These are phyloP conservation scores for Agrotis exclamationis DNA, from an alignment of 2,888 invertebrate genomes.

Conservation along the genomic window DNA sequence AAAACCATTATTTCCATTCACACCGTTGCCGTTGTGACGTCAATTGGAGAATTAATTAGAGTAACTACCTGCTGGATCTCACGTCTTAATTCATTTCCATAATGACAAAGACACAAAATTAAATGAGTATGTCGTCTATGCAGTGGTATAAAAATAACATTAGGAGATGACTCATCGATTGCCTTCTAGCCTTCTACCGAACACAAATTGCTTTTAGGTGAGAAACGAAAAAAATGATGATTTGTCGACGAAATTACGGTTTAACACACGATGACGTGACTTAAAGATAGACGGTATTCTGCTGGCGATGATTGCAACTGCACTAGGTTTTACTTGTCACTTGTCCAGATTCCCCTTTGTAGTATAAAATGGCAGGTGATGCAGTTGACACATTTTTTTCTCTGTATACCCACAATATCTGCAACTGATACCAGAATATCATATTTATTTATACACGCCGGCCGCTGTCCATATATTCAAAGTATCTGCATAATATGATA, in stretches of 20 bases:
- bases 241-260: slow-evolving; percentile 43
- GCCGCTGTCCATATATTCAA: slow-evolving; percentile 3
- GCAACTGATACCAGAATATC: slow-evolving; percentile 21
- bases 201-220: slow-evolving; percentile 37
- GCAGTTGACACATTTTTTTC: not conserved
- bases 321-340: slow-evolving; percentile 3
- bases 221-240: slow-evolving; percentile 32
- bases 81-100: slow-evolving; percentile 16
- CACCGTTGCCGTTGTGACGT: slow-evolving; percentile 26
- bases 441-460: not conserved
- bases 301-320: not conserved
- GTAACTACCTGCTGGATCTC: slow-evolving; percentile 8
- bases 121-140: slow-evolving; percentile 8
- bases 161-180: slow-evolving; percentile 42
- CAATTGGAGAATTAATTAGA: slow-evolving; percentile 36
- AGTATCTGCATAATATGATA: slow-evolving; percentile 21
- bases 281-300: slow-evolving; percentile 4
- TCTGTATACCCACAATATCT: not conserved
- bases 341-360: not conserved
- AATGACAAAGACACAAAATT: slow-evolving; percentile 14
- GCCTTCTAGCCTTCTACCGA: slow-evolving; percentile 33
- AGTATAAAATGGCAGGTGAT: not conserved
- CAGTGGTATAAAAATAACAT: slow-evolving; percentile 38
- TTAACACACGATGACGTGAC: slow-evolving; percentile 35
- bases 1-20: slow-evolving; percentile 43